These are phyloP conservation scores for Sylvilagus floridanus DNA, from an alignment of 2,797 vertebrate genomes.

Conservation along the genomic window DNA sequence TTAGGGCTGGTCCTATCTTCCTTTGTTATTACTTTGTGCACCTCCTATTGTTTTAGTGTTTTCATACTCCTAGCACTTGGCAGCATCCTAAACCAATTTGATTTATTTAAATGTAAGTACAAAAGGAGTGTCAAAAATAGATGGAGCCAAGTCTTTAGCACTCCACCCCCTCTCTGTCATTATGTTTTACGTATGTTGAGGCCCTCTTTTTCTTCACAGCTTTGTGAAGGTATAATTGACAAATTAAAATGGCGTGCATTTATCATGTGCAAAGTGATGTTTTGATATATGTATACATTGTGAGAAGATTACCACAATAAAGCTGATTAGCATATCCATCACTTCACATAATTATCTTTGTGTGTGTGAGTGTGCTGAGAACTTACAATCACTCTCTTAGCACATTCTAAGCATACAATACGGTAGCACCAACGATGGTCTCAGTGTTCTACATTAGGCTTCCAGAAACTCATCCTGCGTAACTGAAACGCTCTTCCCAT, in stretches of 20 bases:
- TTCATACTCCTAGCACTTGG: slow-evolving; percentile 64
- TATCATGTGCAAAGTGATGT: not conserved
- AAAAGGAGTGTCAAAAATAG: slow-evolving; percentile 52
- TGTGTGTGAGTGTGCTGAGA: not conserved
- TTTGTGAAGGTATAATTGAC: not conserved
- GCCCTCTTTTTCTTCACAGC: not conserved
- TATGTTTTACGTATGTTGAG: not conserved
- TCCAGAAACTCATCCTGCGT: not conserved
- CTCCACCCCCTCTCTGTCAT: not conserved
- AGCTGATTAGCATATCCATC: not conserved
- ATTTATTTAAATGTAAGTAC: slow-evolving; percentile 63
- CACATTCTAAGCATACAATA: not conserved
- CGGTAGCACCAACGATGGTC: not conserved
- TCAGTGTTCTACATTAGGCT: no score
- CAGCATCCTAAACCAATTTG: slow-evolving; percentile 64
- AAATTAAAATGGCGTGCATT: not conserved
- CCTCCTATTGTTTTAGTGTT: slow-evolving; percentile 78
- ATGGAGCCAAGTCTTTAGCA: not conserved
- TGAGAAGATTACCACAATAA: not conserved
- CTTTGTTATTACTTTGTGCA: slow-evolving; percentile 77
- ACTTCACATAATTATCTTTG: not conserved
- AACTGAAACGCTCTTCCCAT: not conserved
- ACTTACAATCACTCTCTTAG: not conserved
- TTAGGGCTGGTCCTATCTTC: slow-evolving; percentile 79
- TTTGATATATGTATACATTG: not conserved